Base-by-base conservation (phyloP, 2,888 invertebrate species). In the Gibbula magus region DNA sequence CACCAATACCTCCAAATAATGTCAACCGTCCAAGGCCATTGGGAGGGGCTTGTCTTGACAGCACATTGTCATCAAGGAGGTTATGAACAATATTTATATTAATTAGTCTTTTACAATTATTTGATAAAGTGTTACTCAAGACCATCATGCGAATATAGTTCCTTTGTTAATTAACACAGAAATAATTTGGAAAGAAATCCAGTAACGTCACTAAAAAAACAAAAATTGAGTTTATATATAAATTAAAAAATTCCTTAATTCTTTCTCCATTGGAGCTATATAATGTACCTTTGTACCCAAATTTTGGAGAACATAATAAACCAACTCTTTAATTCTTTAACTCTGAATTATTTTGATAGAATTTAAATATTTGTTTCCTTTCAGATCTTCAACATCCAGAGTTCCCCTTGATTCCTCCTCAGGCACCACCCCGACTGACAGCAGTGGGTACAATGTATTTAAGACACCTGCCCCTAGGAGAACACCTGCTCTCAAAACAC, bases 391-490 rank as follows among this genome's bases (percentile, higher is more conserved):
- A 16, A 29, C 29, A 29, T 61, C 61, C 3, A 61, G 29, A 29
- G 8, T 25, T 10, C 61, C 61, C 25, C 5, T 16, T 16, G 61
- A 61, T 16, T n/a, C 61, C 13, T 61, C 61, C 29, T 61, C 61
- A 8, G 16, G 25, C 29, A 29, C 61, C 16, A 61, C 61, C 18
- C 61, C 61, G 5, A 25, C 61, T 13, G 29, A 29, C 8, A 13
- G 13, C 25, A 13, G 29, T 61, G 16, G 13, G 16, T 18, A 29
- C 61, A 16, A 25, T 16, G 25, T 61, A 7, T 61, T 61, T 25
- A 61, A 61, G 61, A 61, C 80, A 61, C 80, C 79, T 18, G 80
- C 81, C 18, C 75, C 70, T n/a, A n/a, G n/a, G 5, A 79, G 78
- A 13, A 80, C 82, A 29, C 79, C 82, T 51, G 76, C 70, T 18